Evolutionary conservation across 2,888 invertebrate genomes (phyloP).

Genomic region (Sipunculus nudus): DNA sequence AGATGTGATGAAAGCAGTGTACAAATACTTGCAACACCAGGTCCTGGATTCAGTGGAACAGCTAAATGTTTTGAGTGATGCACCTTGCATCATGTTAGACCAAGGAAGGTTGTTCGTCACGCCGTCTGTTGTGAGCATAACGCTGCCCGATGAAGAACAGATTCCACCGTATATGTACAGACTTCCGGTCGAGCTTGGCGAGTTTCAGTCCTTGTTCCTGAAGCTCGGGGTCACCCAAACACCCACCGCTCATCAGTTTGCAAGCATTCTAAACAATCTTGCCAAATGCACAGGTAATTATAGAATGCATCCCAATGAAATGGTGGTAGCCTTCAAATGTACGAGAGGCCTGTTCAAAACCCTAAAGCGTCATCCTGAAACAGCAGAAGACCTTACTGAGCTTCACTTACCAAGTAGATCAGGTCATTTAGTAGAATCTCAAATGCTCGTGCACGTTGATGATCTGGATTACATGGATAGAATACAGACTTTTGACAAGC

Average conservation of each 20-base stretch:
- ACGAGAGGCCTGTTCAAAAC: slow-evolving; percentile 39
- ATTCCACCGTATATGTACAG: slow-evolving; percentile 43
- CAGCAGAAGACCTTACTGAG: neutral
- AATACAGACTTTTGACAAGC: slow-evolving; percentile 32
- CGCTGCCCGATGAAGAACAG: slow-evolving; percentile 45
- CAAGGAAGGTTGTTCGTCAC: slow-evolving; percentile 33
- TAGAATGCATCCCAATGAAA: slow-evolving; percentile 44
- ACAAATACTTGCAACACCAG: slow-evolving; percentile 27
- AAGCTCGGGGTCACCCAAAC: slow-evolving; percentile 38
- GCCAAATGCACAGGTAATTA: slow-evolving; percentile 31
- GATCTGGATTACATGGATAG: slow-evolving; percentile 38
- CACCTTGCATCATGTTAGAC: slow-evolving; percentile 34
- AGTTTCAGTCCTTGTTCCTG: slow-evolving; percentile 42
- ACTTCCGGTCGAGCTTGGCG: slow-evolving; percentile 42
- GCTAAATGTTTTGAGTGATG: slow-evolving; percentile 9
- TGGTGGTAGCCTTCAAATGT: slow-evolving; percentile 41
- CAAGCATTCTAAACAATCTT: slow-evolving; percentile 39
- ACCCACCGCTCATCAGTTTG: slow-evolving; percentile 42
- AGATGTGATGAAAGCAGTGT: slow-evolving; percentile 42
- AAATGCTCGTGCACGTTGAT: slow-evolving; percentile 41
- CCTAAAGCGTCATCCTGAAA: slow-evolving; percentile 9
- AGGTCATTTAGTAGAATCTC: slow-evolving; percentile 22
- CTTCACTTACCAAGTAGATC: slow-evolving; percentile 13
- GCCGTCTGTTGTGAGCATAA: slow-evolving; percentile 41
- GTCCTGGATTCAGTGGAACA: slow-evolving; percentile 13